Evolutionary conservation across 2,797 vertebrate genomes (phyloP), one percentile per base, ranked within the genome.

Genomic region (Labroides dimidiatus): DNA sequence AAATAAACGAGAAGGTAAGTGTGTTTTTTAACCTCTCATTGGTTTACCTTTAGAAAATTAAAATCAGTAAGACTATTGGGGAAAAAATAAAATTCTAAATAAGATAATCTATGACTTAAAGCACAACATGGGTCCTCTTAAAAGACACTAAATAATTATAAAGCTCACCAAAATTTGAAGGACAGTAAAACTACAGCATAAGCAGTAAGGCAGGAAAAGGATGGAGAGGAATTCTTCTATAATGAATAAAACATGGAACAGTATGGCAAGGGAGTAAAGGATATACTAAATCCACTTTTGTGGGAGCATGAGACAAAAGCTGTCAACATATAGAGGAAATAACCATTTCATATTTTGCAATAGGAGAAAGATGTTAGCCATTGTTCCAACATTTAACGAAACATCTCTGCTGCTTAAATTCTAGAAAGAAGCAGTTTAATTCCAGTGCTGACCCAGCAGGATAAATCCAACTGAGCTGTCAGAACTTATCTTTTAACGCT

Each of bases 81-180:
- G 13, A 14, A 42, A 45, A 10, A 70, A 80, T 33, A 80, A 24
- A 39, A 36, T 55, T 72, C 37, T 41, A 67, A 81, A 72, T 57
- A 56, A 83, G 70, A 72, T 69, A 64, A 49, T 55, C 65, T 60
- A 63, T 68, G 8, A 8, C 5, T 33, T 33, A 61, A 71, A 74
- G 71, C 64, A 77, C 61, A 76, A 82, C 75, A 30, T 60, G 67
- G 65, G 63, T 74, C 45, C 73, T 80, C 57, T 78, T 83, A 64
- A 78, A 60, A 75, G 49, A 78, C 72, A 84, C 85, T 83, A 82
- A 85, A 84, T 80, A 83, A 84, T 71, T 49, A 71, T 67, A 64
- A 64, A 71, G 43, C 54, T 64, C 71, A 78, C 23, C 41, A 68
- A 78, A 68, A 87, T 80, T 78, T 78, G 68, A 84, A 74, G 63